These are phyloP conservation scores for Cynopterus brachyotis DNA, from an alignment of 2,113 vertebrate genomes.

Conservation along the genomic window DNA sequence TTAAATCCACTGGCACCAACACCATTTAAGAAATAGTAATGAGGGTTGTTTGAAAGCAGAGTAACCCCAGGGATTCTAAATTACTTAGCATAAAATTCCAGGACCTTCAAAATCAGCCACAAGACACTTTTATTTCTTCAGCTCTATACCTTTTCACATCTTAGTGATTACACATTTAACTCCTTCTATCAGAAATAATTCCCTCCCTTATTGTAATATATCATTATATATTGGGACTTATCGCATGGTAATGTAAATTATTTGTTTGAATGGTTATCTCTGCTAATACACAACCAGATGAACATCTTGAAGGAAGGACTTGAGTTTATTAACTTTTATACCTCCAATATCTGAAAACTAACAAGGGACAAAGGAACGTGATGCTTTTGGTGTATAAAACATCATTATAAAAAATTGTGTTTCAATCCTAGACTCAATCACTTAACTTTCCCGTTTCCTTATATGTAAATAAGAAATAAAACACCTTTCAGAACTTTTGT, in stretches of 20 bases:
- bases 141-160: not conserved
- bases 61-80: not conserved
- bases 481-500: not conserved
- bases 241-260: not conserved
- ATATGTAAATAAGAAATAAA: not conserved
- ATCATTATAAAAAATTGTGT: not conserved
- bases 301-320: not conserved
- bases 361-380: not conserved
- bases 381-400: not conserved
- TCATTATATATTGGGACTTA: not conserved
- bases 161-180: not conserved
- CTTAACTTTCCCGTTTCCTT: not conserved
- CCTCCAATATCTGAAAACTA: not conserved
- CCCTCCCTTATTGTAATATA: not conserved
- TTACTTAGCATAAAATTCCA: not conserved
- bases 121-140: not conserved
- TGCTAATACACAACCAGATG: not conserved
- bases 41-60: not conserved
- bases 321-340: not conserved
- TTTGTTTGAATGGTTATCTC: not conserved
- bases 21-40: constrained; percentile 1
- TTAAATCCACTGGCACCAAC: not conserved
- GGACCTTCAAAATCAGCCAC: not conserved
- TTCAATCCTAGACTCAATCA: not conserved
- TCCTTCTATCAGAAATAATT: not conserved